A percentile compares a stretch with the other conserved stretches of the same genome.
Evolutionary conservation across 1,140 invertebrate species (phyloP).

Genomic region (Brachionus rubens): DNA sequence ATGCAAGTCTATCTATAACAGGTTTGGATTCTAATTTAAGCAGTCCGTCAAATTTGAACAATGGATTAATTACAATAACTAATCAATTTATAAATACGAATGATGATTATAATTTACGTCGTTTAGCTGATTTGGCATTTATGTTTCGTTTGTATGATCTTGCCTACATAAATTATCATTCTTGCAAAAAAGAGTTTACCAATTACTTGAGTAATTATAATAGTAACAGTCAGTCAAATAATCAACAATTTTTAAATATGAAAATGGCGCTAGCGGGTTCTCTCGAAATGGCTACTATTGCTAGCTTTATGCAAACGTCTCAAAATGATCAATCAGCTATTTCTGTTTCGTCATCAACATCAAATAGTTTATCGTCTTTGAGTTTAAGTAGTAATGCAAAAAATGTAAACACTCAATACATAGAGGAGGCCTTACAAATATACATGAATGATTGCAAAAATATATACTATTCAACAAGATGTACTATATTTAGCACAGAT

Average conservation of each 20-base stretch:
- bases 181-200: conserved; percentile 90
- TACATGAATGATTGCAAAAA: conserved; percentile 18
- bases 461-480: conserved; percentile 73
- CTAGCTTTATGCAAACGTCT: not conserved
- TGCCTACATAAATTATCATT: conserved; percentile 88
- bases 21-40: not conserved
- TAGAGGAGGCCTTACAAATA: conserved; percentile 28
- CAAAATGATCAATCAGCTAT: not conserved
- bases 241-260: too few species aligned
- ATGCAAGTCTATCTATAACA: too few species aligned
- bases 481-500: conserved; percentile 80
- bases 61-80: not conserved
- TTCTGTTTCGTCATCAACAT: conserved; percentile 46
- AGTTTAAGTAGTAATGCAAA: conserved; percentile 24
- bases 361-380: too few species aligned
- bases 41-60: not conserved
- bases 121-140: conserved; percentile 89
- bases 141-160: conserved; percentile 88
- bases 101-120: conserved; percentile 84
- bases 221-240: too few species aligned
- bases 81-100: conserved; percentile 52
- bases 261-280: not conserved
- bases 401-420: conserved; percentile 16
- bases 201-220: conserved; percentile 73
- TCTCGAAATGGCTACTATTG: conserved; percentile 27